A percentile compares a stretch with the other conserved stretches of the same genome.
phyloP scores from a whole-genome alignment of 1,140 invertebrate genomes.

The Sarcophaga peregrina region DNA sequence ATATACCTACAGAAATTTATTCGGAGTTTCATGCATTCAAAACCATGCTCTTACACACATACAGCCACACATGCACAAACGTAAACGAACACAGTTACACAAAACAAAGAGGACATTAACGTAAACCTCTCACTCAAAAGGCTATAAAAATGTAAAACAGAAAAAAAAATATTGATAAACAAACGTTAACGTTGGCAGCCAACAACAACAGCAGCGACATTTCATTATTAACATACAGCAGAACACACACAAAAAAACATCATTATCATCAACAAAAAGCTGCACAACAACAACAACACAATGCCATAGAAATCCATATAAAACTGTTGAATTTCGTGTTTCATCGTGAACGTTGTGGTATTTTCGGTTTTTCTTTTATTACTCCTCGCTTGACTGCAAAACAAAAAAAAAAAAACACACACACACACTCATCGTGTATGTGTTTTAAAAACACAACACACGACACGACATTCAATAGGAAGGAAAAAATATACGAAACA shows the following conservation, averaged over 20 bases:
- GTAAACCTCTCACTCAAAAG: not conserved
- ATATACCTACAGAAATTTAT: slow-evolving; percentile 65
- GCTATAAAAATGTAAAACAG: not conserved
- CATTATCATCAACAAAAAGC: not conserved
- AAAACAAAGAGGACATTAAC: not conserved
- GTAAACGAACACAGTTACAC: not conserved
- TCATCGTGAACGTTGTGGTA: not conserved
- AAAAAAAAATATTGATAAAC: not conserved
- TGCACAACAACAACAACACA: not conserved
- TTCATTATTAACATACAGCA: not conserved
- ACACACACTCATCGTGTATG: too few species aligned
- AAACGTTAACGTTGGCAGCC: slow-evolving; percentile 12
- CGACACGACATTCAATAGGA: too few species aligned
- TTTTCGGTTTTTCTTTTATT: not conserved
- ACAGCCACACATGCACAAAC: not conserved
- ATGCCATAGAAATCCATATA: not conserved
- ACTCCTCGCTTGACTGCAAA: not conserved
- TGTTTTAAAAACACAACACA: too few species aligned
- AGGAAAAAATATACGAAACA: too few species aligned
- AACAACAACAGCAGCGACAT: not conserved
- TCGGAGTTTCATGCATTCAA: slow-evolving; percentile 53
- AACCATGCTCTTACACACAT: slow-evolving; percentile 45
- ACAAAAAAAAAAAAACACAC: too few species aligned
- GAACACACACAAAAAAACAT: not conserved
- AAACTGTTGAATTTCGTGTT: slow-evolving; percentile 18